Base-by-base conservation (phyloP, 2,797 vertebrate species). In the Ispidina lecontei region DNA sequence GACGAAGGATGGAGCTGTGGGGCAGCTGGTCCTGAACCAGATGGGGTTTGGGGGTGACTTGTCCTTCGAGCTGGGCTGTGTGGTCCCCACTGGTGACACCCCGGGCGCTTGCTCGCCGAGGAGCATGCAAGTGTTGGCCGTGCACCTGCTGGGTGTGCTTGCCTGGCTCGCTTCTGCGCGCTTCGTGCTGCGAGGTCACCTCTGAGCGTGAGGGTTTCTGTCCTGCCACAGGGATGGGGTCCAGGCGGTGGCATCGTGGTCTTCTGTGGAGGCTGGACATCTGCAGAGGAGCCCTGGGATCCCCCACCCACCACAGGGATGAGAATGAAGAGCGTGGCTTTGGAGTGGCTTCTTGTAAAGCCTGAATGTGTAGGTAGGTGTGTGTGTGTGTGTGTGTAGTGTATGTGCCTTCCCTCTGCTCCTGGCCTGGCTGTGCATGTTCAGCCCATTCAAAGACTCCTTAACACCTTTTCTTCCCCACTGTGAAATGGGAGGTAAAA, bases 91-190 rank as follows among this genome's bases (percentile, higher is more conserved):
- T 35, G 64, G 82, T 3, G 3, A 16, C 17, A 2, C 28, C 51
- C 26, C 0, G 6, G 37, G 35, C 3, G 29, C n/a, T 41, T 25
- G 39, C 70, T 59, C 1, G 3, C 28, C 1, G 2, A 21, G 64
- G 7, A 71, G 12, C 1, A 2, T 10, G n/a, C 1, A 1, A 14
- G 14, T 4, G 1, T 10, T 17, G 41, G 47, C 35, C 14, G 2
- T 2, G 25, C 29, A 3, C 7, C 21, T 26, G 17, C 69, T 12
- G 6, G 63, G 10, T 14, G 4, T 0, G 17, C 71, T 71, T 37
- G 89, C 22, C 52, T 67, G 3, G 35, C 44, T 85, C 6, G 15
- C 51, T 28, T 55, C 20, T 10, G 44, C 3, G 4, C 51, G 20
- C 28, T 52, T 28, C 3, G 20, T 22, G 52, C 59, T 60, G 54